phyloP scores from a whole-genome alignment of 2,888 invertebrate genomes.

The Sphinx pinastri region DNA sequence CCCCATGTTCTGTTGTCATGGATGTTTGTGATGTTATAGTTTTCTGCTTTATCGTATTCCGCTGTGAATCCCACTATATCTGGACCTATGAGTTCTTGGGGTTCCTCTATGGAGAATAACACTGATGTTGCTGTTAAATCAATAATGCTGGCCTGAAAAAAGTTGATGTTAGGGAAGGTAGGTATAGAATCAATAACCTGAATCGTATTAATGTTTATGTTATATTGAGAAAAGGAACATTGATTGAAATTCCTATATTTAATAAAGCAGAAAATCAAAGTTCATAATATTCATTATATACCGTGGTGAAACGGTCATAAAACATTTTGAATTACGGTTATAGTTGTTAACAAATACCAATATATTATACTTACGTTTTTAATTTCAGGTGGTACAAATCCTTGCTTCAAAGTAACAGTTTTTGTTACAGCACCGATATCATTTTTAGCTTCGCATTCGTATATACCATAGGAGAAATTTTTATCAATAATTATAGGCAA shows the following conservation, averaged over 20 bases:
- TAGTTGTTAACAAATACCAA: no score
- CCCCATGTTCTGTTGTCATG: slow-evolving; percentile 73
- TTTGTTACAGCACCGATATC: slow-evolving; percentile 56
- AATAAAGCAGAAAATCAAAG: no score
- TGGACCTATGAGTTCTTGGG: slow-evolving; percentile 53
- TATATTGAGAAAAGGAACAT: no score
- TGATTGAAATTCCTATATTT: no score
- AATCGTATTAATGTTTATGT: no score
- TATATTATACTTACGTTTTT: slow-evolving; percentile 54
- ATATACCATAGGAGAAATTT: slow-evolving; percentile 59
- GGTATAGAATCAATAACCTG: no score
- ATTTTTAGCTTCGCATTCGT: slow-evolving; percentile 62
- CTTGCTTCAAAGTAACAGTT: slow-evolving; percentile 55
- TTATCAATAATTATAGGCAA: slow-evolving; percentile 48
- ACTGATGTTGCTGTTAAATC: slow-evolving; percentile 59
- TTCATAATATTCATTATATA: no score
- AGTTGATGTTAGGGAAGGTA: slow-evolving; percentile 26
- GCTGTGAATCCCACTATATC: slow-evolving; percentile 61
- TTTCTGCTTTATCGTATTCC: slow-evolving; percentile 63
- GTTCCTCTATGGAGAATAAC: slow-evolving; percentile 56
- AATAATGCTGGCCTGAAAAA: slow-evolving; percentile 49
- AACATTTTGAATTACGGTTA: no score
- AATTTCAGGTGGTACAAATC: slow-evolving; percentile 55
- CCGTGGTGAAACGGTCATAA: no score
- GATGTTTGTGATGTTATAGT: slow-evolving; percentile 63